A percentile compares a stretch with the other conserved stretches of the same genome.
phyloP scores from a whole-genome alignment of 2,113 vertebrate species.

The Pelecanoides urinatrix region DNA sequence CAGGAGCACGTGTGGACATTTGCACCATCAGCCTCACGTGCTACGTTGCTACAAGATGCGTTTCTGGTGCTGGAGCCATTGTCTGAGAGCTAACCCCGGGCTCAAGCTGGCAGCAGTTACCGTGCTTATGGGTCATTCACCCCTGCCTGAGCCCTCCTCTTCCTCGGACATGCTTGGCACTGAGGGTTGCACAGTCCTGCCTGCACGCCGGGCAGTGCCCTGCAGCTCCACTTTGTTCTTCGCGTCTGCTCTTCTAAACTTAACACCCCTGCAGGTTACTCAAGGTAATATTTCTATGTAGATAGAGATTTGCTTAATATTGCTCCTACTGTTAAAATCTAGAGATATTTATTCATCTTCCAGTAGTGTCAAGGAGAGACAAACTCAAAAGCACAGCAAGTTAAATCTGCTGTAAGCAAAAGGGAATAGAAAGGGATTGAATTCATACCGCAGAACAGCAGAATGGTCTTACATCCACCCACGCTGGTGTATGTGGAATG shows the following conservation, averaged over 20 bases:
- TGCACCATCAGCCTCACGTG: background rate
- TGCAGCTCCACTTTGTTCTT: background rate
- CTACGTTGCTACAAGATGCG: background rate
- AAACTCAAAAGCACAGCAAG: background rate
- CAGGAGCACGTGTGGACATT: background rate
- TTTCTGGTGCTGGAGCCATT: background rate
- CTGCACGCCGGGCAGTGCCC: background rate
- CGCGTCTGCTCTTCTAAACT: background rate
- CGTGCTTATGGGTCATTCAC: rapidly evolving
- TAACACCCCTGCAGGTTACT: background rate
- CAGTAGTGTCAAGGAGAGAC: background rate
- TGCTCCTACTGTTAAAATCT: background rate
- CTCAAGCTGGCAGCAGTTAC: too few relatives aligned
- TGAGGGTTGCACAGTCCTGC: background rate
- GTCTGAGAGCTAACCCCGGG: rapidly evolving
- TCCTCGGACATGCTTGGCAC: rapidly evolving
- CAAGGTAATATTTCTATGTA: background rate
- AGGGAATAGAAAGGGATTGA: background rate
- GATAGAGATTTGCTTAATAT: background rate
- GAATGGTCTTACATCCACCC: background rate
- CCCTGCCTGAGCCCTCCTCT: background rate
- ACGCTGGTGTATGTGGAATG: background rate
- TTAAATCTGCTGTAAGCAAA: background rate
- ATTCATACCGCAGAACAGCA: background rate
- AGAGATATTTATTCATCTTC: background rate